These are phyloP conservation scores for Drosophila niveifrons DNA, from an alignment of 2,888 invertebrate genomes.

Conservation along the genomic window DNA sequence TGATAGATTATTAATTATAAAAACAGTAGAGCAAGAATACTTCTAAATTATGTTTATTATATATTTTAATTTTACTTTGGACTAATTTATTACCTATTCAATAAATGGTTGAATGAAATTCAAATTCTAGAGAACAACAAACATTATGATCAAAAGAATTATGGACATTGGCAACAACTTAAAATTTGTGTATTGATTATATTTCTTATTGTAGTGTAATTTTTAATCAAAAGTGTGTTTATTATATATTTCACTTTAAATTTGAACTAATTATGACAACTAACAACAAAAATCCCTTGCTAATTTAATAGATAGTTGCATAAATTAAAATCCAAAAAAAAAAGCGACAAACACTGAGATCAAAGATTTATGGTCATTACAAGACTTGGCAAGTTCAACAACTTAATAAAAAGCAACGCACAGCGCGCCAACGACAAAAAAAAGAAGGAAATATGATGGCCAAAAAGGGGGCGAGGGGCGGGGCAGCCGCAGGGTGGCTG, in stretches of 20 bases:
- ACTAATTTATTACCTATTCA: too few species aligned
- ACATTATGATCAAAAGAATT: too few species aligned
- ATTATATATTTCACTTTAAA: neutral
- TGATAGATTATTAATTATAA: too few species aligned
- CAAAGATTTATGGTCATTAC: conserved; percentile 19
- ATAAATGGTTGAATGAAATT: too few species aligned
- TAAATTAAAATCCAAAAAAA: neutral
- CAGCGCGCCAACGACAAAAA: conserved; percentile 1
- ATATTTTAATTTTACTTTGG: too few species aligned
- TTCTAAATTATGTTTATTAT: too few species aligned
- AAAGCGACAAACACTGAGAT: neutral
- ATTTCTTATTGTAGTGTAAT: too few species aligned
- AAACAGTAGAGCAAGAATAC: too few species aligned
- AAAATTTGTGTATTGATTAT: too few species aligned
- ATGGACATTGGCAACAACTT: too few species aligned
- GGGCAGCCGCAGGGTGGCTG: conserved; percentile 16
- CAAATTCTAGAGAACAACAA: too few species aligned
- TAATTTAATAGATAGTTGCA: neutral
- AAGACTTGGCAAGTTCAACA: neutral
- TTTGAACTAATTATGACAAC: neutral
- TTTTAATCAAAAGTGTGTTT: too few species aligned
- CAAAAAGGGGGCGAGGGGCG: neutral
- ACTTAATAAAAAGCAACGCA: conserved; percentile 28
- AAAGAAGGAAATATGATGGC: conserved; percentile 37
- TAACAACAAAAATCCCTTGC: neutral